Base-by-base conservation (phyloP, 2,888 invertebrate genomes). In the Scelioninae gen. 2 region DNA sequence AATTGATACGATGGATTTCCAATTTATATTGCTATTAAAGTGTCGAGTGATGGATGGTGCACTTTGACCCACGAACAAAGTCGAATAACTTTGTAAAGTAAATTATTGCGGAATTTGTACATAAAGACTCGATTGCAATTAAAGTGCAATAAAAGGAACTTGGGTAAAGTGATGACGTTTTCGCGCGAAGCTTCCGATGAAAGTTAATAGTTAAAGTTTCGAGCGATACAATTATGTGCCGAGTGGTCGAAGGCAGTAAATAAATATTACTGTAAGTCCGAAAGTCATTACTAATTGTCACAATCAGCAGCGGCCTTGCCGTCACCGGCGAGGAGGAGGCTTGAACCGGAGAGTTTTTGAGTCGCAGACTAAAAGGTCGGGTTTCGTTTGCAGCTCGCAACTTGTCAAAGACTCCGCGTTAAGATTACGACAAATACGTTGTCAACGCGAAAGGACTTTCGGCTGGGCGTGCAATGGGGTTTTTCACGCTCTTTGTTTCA, bases 211-310 rank as follows among this genome's bases (percentile, higher is more conserved):
- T 78, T 75, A 74, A 79, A 76, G 61, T 80, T 78, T 73, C 63
- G 46, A 70, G 31, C 61, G 45, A 68, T 55, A 57, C 43, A 63
- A 64, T 71, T 64, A 58, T 58, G 69, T 75, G 74, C n/a, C n/a
- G n/a, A n/a, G n/a, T n/a, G n/a, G n/a, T n/a, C n/a, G 74, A 74
- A 77, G 73, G 67, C 73, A 77, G 77, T 77, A 75, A 75, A 79
- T 78, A 78, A 80, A 80, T 78, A 80, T 80, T 77, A 78, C 76
- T 79, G 72, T 80, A 78, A 80, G 77, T 73, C 57, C 52, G 58
- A 63, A 61, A 70, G 41, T 70, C 63, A 57, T 63, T 63, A 63
- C 63, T 31, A 57, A 43, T 50, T 43, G 63, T 63, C 45, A 52
- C 58, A 19, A 39, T 43, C 33, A 37, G 25, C 37, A 37, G 37